Conservation (phyloP, 2,888 invertebrate genomes). For the Brachyopa scutellaris region DNA sequence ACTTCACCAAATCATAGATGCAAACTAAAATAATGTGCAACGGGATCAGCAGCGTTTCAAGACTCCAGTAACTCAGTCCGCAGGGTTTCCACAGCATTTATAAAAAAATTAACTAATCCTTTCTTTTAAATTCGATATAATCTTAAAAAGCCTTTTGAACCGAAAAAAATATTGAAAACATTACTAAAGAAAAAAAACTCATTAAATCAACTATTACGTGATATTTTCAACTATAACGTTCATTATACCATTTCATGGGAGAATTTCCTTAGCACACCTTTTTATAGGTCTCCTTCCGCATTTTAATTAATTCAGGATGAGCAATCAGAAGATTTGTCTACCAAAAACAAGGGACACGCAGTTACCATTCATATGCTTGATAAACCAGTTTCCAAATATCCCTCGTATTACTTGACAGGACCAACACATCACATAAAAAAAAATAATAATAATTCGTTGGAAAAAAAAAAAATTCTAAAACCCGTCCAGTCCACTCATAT, state of each 20-base stretch:
- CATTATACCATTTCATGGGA: constrained; percentile 20
- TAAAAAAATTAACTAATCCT: too few species aligned
- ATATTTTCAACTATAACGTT: constrained; percentile 12
- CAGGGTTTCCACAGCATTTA: too few species aligned
- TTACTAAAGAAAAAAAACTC: constrained; percentile 34
- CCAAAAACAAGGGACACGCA: constrained; percentile 36
- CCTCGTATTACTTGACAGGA: constrained; percentile 48
- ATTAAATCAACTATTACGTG: constrained; percentile 39
- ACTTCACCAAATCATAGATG: too few species aligned
- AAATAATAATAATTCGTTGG: constrained; percentile 23
- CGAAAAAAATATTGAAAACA: constrained; percentile 7
- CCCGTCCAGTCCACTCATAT: constrained; percentile 51
- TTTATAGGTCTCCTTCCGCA: constrained; percentile 44
- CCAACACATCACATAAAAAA: constrained; percentile 41
- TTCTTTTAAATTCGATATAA: neutral
- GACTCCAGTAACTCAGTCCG: too few species aligned
- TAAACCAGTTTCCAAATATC: constrained; percentile 62
- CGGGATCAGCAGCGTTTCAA: too few species aligned
- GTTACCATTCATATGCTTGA: neutral
- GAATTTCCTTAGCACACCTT: constrained; percentile 23
- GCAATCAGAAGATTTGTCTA: constrained; percentile 39
- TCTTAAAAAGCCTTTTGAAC: neutral
- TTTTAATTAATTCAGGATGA: constrained; percentile 63
- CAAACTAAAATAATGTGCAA: too few species aligned
- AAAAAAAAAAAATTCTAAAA: constrained; percentile 19